Evolutionary conservation across 2,797 vertebrate species (phyloP).

Genomic region (Parauchenoglanis ngamensis): DNA sequence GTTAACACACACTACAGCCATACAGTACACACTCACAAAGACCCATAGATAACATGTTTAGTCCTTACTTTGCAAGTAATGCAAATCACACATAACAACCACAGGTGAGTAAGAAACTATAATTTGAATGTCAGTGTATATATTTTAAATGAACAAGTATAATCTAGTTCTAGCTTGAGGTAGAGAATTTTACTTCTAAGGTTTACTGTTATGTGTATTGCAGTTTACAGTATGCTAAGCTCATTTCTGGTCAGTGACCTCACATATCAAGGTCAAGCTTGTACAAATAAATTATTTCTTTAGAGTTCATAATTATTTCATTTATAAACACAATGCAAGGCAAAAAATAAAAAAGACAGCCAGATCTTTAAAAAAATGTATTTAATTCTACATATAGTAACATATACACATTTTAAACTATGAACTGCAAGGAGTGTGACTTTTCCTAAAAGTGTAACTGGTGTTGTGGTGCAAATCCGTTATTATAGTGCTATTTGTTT

Average conservation of each 20-base stretch:
- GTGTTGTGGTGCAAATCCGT: neutral
- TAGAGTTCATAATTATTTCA: neutral
- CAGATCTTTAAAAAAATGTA: neutral
- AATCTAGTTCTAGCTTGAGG: neutral
- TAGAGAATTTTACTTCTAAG: neutral
- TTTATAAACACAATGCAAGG: neutral
- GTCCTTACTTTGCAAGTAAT: neutral
- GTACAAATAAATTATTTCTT: neutral
- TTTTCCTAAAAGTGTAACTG: neutral
- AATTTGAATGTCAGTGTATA: neutral
- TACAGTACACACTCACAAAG: constrained; percentile 26
- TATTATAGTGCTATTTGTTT: neutral
- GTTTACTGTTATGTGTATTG: neutral
- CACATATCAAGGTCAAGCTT: neutral
- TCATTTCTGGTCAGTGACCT: neutral
- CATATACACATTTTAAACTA: too few species aligned
- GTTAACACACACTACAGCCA: constrained; percentile 31
- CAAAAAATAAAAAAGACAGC: neutral
- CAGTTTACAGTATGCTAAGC: neutral
- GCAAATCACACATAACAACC: constrained; percentile 2
- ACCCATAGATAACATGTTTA: neutral
- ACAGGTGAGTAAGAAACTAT: neutral
- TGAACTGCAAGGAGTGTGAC: neutral
- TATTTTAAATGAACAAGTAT: neutral
- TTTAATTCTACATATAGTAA: neutral